phyloP scores from a whole-genome alignment of 2,113 vertebrate genomes.

The Xyrauchen texanus region DNA sequence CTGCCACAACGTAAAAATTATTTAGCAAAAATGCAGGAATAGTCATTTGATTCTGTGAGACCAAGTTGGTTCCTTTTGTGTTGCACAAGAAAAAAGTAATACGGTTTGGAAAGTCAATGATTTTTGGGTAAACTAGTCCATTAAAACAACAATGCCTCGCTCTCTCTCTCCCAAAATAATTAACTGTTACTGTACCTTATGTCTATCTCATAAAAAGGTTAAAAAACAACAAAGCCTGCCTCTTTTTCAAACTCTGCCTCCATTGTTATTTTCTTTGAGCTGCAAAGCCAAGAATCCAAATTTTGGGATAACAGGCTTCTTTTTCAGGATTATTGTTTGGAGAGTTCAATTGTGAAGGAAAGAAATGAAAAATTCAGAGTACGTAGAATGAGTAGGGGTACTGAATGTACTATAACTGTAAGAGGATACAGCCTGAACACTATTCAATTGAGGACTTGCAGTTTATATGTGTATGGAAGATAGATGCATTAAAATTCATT shows the following conservation, averaged over 20 bases:
- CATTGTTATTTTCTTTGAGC: background rate
- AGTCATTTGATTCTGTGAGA: no score
- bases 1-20: no score
- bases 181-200: no score
- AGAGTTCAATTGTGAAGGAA: background rate
- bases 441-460: background rate
- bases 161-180: no score
- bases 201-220: no score
- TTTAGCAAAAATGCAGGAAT: no score
- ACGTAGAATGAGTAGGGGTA: background rate
- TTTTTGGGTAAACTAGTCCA: no score
- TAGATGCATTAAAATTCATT: background rate
- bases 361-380: background rate
- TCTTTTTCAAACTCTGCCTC: background rate
- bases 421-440: background rate
- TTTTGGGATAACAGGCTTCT: background rate
- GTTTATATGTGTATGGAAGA: background rate
- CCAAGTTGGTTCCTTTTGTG: no score
- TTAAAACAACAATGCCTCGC: no score
- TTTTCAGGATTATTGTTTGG: background rate
- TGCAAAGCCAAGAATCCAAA: background rate
- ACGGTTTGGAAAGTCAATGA: no score
- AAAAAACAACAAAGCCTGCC: background rate
- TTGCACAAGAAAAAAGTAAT: no score
- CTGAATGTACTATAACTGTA: conserved; percentile 7